Evolutionary conservation across 2,113 vertebrate genomes (phyloP), one percentile per base, ranked within the genome.

Genomic region (Suricata suricatta): DNA sequence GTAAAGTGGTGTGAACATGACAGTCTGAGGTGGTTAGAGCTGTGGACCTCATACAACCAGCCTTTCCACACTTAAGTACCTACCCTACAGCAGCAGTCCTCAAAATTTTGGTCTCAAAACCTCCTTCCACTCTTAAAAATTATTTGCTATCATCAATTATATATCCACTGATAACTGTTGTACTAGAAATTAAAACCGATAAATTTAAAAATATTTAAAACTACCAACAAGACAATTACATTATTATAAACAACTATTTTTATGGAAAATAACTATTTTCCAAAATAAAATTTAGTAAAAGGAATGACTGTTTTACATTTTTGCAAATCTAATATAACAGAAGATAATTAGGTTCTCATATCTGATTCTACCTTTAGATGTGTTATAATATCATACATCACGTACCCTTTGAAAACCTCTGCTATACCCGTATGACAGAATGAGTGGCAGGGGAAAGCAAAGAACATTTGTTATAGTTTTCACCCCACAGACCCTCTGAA

Each of bases 231-330:
- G 89, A 94, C 17, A 50, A 68, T 57, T 88, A 38, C 16, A 63
- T 0, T 68, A 85, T 64, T 31, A 52, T 68, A 86, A 66, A 85
- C 57, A 94, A 81, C 10, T 88, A 63, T 84, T 89, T 88, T 91
- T 52, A 74, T 47, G 68, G 29, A 83, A 96, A 95, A 86, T 63
- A 72, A 57, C 15, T 87, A 68, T 74, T 81, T 84, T 80, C 71
- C 50, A 81, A 97, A 96, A 81, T 4, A 87, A 94, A 90, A 74
- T 33, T 82, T 52, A 13, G 21, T 52, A 64, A 85, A 68, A 90
- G 92, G 25, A 89, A 77, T 86, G 35, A 84, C 23, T 92, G 63
- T 68, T 72, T 89, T 57, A 91, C 5, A 35, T 90, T 94, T 90
- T 88, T 84, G 31, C 47, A 95, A 96, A 96, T 69, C 6, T 85